Conservation (phyloP, 2,888 invertebrate genomes). For the Lypha dubia region DNA sequence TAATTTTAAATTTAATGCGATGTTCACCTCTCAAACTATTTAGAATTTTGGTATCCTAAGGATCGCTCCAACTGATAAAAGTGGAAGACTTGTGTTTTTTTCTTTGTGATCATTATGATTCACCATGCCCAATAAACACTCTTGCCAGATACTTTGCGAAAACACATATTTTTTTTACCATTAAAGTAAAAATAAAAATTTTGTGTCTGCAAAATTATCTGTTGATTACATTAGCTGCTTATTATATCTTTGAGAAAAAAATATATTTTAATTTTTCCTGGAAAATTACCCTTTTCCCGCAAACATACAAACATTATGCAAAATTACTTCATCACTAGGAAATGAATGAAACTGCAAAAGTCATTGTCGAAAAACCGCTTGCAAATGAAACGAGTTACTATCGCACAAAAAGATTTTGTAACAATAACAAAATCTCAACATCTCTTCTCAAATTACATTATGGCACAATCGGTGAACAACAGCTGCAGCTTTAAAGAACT, state of each 20-base stretch:
- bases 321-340: conserved; percentile 41
- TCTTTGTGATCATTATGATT: too few relatives aligned
- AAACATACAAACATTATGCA: conserved; percentile 33
- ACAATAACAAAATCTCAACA: conserved; percentile 6
- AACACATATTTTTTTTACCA: not conserved
- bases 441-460: conserved; percentile 26
- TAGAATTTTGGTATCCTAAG: too few relatives aligned
- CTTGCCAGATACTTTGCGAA: not conserved
- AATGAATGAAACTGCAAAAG: conserved; percentile 50
- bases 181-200: not conserved
- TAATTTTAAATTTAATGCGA: too few relatives aligned
- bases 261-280: conserved; percentile 23
- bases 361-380: conserved; percentile 44
- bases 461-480: not conserved
- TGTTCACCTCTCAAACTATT: too few relatives aligned
- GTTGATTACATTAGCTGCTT: not conserved
- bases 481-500: conserved; percentile 34
- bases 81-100: too few relatives aligned
- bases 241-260: not conserved
- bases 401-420: conserved; percentile 22
- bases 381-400: not conserved
- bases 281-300: conserved; percentile 13
- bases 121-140: not conserved
- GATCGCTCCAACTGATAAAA: too few relatives aligned
- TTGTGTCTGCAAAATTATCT: not conserved